Evolutionary conservation across 2,797 vertebrate species (phyloP), one percentile per base, ranked within the genome.

Genomic region (Micrastur ruficollis): DNA sequence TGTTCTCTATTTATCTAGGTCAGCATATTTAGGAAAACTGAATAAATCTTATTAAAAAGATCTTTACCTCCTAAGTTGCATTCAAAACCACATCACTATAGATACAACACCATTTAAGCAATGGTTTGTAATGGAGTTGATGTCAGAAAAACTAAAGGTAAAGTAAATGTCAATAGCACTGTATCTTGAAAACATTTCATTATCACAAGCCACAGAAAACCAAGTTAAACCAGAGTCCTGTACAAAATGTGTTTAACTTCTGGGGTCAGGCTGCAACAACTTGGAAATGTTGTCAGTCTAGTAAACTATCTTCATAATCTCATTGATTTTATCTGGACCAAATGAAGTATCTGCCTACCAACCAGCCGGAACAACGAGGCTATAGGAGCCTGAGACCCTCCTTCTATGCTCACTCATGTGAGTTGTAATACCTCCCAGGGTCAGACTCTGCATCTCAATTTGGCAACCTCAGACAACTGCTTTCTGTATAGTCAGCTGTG

Each of bases 391-490:
- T 6, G 55, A 86, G 88, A 34, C 18, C 79, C 89, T 94, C 67
- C 92, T 96, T 53, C 20, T 68, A 23, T 12, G 31, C 49, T 92
- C 89, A 75, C 81, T 91, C 80, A 49, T 25, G 32, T 20, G 53
- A 87, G 76, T 36, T 85, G 71, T 71, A 91, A 65, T 32, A 89
- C 81, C 95, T 94, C 96, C 91, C 89, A 81, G 98, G 97, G 81
- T 97, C 96, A 97, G 62, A 32, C 87, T 92, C 90, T 74, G 93
- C 88, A 78, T 88, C 93, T 96, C 97, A 92, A 93, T 94, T 98
- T 97, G 97, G 96, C 96, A 97, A 67, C 91, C 94, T 92, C 95
- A 93, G 97, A 95, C 93, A 97, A 95, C 55, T 36, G 86, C 89
- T 95, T 94, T 97, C 96, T 97, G 72, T 88, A 61, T 32, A 74